phyloP scores from a whole-genome alignment of 1,140 invertebrate species.

The Pseudoatta argentina region DNA sequence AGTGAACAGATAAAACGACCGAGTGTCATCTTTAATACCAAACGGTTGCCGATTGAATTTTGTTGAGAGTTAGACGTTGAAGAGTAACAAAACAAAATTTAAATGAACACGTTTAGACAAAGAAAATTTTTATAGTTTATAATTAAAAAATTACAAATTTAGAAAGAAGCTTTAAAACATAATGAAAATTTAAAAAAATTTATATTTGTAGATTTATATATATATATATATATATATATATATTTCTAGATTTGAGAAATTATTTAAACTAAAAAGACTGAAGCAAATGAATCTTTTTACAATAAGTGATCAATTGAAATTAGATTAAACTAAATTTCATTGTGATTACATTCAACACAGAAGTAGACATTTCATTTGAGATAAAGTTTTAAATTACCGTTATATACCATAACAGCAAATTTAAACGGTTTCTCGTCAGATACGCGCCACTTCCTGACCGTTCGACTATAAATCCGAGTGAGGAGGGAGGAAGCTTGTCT shows the following conservation, averaged over 20 bases:
- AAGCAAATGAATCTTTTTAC: neutral
- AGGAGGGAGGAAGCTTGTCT: constrained; percentile 35
- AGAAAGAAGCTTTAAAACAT: neutral
- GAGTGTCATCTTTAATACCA: constrained; percentile 53
- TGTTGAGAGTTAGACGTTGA: constrained; percentile 29
- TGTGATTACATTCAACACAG: neutral
- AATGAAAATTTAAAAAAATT: too few species aligned
- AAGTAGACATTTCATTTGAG: neutral
- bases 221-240: too few species aligned
- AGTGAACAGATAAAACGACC: constrained; percentile 35
- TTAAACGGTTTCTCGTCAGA: constrained; percentile 47
- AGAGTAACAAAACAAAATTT: neutral
- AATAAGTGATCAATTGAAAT: neutral
- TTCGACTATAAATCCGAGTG: constrained; percentile 49
- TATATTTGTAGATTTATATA: too few species aligned
- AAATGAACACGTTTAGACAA: neutral
- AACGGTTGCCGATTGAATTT: constrained; percentile 42
- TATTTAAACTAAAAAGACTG: constrained; percentile 1
- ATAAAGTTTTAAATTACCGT: constrained; percentile 17
- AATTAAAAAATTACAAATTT: neutral
- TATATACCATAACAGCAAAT: constrained; percentile 12
- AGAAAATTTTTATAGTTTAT: neutral
- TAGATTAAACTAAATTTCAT: neutral
- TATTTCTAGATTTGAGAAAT: neutral
- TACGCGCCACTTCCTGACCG: constrained; percentile 39